Evolutionary conservation across 2,797 vertebrate species (phyloP).

Genomic region (Euthynnus affinis): DNA sequence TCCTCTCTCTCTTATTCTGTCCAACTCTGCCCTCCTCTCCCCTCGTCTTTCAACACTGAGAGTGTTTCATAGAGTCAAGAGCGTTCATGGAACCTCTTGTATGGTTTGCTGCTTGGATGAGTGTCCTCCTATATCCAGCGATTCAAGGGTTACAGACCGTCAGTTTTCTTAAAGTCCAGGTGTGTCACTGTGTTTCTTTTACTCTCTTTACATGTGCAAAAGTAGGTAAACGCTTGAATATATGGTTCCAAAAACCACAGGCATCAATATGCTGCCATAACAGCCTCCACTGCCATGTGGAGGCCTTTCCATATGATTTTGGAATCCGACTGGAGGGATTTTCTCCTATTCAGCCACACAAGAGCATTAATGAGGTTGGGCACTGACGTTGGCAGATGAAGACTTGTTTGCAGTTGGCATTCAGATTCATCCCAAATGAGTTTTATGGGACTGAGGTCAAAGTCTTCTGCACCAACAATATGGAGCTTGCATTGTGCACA

Average conservation of each 20-base stretch:
- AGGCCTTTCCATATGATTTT: too few relatives aligned
- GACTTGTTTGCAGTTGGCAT: too few relatives aligned
- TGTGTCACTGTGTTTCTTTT: neutral
- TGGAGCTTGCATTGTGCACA: too few relatives aligned
- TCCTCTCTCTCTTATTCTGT: neutral
- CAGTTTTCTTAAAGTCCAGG: neutral
- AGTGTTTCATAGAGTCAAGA: conserved; percentile 32
- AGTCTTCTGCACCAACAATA: neutral
- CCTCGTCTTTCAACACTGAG: neutral
- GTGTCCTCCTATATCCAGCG: neutral
- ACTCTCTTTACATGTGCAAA: neutral
- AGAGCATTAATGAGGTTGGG: too few relatives aligned
- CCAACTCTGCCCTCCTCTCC: conserved; percentile 8
- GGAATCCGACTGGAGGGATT: too few relatives aligned
- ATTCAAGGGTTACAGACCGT: neutral
- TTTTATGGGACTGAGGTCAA: neutral
- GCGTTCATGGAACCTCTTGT: conserved; percentile 8
- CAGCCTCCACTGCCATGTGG: neutral
- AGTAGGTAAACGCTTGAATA: neutral
- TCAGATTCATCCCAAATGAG: too few relatives aligned
- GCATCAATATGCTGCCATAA: neutral
- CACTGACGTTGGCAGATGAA: too few relatives aligned
- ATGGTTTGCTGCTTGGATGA: neutral
- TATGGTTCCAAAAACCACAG: neutral
- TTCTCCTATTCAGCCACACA: too few relatives aligned